phyloP scores from a whole-genome alignment of 1,140 invertebrate genomes.

The Cydia fagiglandana region DNA sequence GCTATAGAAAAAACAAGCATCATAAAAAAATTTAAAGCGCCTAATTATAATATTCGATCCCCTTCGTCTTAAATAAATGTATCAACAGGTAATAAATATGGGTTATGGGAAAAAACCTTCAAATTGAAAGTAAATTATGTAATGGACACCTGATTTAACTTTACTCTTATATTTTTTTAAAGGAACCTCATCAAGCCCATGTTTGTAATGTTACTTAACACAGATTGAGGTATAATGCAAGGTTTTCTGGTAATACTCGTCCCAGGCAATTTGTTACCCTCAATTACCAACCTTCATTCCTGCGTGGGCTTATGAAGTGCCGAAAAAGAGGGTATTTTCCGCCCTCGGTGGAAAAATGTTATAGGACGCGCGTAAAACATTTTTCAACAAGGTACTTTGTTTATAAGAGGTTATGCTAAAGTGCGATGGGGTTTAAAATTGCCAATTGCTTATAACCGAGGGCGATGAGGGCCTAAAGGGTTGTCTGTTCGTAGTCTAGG shows the following conservation, averaged over 20 bases:
- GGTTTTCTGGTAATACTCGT: slow-evolving; percentile 29
- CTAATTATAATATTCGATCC: too few relatives aligned
- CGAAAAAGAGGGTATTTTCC: background rate
- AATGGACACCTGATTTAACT: too few relatives aligned
- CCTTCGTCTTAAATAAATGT: too few relatives aligned
- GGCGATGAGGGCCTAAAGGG: too few relatives aligned
- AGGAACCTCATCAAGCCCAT: background rate
- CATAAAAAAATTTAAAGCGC: too few relatives aligned
- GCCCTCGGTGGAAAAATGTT: slow-evolving; percentile 11
- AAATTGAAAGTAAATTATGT: too few relatives aligned
- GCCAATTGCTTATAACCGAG: too few relatives aligned
- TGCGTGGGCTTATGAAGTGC: slow-evolving; percentile 27
- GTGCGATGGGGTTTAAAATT: too few relatives aligned
- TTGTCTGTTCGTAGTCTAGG: too few relatives aligned
- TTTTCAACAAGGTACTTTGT: slow-evolving; percentile 1
- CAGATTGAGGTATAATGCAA: slow-evolving; percentile 20
- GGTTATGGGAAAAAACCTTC: too few relatives aligned
- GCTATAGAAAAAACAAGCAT: too few relatives aligned
- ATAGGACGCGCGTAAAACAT: slow-evolving; percentile 17
- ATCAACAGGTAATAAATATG: too few relatives aligned
- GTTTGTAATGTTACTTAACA: slow-evolving; percentile 1
- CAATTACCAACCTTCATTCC: slow-evolving; percentile 30
- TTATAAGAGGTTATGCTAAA: background rate
- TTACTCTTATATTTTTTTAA: background rate
- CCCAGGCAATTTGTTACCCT: slow-evolving; percentile 27